phyloP scores from a whole-genome alignment of 2,888 invertebrate genomes.

The Ormyrus thymus region DNA sequence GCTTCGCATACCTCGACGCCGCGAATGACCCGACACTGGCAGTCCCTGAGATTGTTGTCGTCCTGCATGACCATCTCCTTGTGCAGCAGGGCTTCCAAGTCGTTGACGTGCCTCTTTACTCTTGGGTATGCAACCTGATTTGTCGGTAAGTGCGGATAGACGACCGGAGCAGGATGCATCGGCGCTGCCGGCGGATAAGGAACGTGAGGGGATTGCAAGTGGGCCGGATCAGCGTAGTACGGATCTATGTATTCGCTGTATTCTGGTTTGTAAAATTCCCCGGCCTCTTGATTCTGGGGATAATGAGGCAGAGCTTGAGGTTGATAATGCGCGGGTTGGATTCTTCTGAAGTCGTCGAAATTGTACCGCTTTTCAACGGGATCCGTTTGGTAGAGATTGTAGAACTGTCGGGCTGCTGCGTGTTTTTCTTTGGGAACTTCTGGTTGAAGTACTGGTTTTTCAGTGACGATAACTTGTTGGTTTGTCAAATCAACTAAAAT shows the following conservation, averaged over 20 bases:
- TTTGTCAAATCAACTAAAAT: constrained; percentile 9
- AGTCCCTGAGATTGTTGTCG: constrained; percentile 63
- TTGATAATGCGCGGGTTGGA: constrained; percentile 4
- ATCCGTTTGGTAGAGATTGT: constrained; percentile 15
- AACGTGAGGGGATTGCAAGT: too few relatives aligned
- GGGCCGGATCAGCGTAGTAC: constrained; percentile 54
- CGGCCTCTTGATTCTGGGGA: background rate
- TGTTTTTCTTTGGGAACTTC: constrained; percentile 21
- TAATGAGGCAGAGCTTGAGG: background rate
- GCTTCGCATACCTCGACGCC: constrained; percentile 19
- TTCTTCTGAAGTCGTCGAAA: constrained; percentile 16
- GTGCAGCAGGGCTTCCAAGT: constrained; percentile 59
- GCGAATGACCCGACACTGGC: constrained; percentile 65
- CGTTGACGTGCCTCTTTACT: constrained; percentile 55
- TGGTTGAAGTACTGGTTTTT: background rate
- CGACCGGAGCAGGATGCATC: too few relatives aligned
- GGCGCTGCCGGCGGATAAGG: too few relatives aligned
- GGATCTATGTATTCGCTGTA: background rate
- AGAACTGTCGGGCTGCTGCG: constrained; percentile 17
- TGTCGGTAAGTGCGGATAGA: background rate
- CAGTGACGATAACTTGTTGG: constrained; percentile 13
- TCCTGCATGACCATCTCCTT: constrained; percentile 67
- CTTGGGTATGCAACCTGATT: constrained; percentile 19
- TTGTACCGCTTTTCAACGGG: constrained; percentile 13
- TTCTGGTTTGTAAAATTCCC: background rate